Conservation (phyloP, 2,113 vertebrate genomes). For the Erpornis zantholeuca region DNA sequence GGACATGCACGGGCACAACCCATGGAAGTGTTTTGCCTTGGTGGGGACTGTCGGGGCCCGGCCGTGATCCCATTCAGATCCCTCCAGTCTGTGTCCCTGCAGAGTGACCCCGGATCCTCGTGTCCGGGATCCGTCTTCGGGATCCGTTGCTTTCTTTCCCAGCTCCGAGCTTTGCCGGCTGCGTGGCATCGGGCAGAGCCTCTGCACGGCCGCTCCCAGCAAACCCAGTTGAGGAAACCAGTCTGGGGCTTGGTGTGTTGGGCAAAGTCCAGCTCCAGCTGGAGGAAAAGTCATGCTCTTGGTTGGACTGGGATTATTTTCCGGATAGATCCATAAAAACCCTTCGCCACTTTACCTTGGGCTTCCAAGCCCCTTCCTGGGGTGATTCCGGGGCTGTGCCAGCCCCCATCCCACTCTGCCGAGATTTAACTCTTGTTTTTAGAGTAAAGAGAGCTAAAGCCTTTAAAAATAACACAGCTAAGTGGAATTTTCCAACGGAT, state of each 20-base stretch:
- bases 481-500: slow-evolving; percentile 41
- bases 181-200: background rate
- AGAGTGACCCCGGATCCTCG: rapidly evolving
- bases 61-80: rapidly evolving
- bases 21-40: rapidly evolving
- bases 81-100: rapidly evolving
- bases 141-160: rapidly evolving
- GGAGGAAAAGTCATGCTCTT: background rate
- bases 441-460: slow-evolving; percentile 12
- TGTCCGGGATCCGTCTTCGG: rapidly evolving
- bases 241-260: background rate
- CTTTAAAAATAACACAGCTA: background rate
- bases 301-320: background rate
- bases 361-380: background rate
- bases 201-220: background rate
- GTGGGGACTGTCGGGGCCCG: rapidly evolving
- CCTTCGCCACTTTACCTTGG: rapidly evolving
- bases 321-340: background rate
- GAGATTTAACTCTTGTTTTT: background rate
- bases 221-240: background rate
- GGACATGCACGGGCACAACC: background rate
- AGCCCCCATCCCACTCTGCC: background rate
- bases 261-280: background rate
- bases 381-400: background rate
- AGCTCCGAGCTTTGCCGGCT: rapidly evolving